phyloP scores from a whole-genome alignment of 2,797 vertebrate genomes.

The Poecilia picta region DNA sequence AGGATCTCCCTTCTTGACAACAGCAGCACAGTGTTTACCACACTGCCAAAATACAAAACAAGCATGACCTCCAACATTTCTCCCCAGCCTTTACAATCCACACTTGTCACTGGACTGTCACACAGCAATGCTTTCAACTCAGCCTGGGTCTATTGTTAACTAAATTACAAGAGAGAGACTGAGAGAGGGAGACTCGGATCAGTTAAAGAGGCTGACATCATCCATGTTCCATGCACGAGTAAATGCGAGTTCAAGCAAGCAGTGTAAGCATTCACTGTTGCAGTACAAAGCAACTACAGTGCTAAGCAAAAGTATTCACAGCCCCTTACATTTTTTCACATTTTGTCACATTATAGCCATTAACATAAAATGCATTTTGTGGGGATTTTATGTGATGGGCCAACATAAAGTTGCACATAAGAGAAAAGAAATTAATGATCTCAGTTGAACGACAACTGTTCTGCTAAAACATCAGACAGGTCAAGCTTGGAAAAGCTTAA shows the following conservation, averaged over 20 bases:
- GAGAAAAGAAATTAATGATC: not conserved
- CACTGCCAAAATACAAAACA: conserved; percentile 78
- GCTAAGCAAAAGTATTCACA: not conserved
- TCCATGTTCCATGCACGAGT: conserved; percentile 32
- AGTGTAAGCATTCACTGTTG: conserved; percentile 1
- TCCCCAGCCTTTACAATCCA: conserved; percentile 70
- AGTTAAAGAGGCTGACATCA: conserved; percentile 11
- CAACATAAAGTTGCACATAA: not conserved
- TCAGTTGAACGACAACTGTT: not conserved
- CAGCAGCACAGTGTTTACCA: conserved; percentile 76
- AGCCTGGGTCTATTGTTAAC: conserved; percentile 58
- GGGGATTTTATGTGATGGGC: not conserved
- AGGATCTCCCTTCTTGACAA: conserved; percentile 81
- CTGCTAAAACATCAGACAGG: not conserved
- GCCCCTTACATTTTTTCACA: not conserved
- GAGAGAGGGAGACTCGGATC: conserved; percentile 21
- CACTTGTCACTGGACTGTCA: conserved; percentile 78
- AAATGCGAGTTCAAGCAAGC: conserved; percentile 39
- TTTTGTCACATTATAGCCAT: not conserved
- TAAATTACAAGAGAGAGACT: conserved; percentile 11
- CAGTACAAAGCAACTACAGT: not conserved
- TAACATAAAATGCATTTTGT: not conserved
- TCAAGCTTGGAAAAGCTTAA: not conserved
- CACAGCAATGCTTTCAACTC: conserved; percentile 73
- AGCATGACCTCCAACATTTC: conserved; percentile 74